Conservation (phyloP, 2,113 vertebrate genomes). For the Ardeotis arabs region DNA sequence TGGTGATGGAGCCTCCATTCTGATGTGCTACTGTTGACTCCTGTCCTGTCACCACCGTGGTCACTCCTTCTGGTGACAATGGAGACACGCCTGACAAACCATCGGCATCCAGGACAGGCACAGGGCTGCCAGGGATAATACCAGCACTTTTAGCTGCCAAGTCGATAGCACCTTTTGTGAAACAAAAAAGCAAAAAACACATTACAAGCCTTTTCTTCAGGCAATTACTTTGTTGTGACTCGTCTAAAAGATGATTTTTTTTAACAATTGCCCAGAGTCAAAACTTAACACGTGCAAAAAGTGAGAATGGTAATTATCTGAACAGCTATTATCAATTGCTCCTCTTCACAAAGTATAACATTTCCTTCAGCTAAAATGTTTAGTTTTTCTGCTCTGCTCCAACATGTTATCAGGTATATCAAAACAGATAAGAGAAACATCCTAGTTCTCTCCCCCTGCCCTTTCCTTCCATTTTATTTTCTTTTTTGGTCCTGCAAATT, state of each 20-base stretch:
- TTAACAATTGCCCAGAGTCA: background rate
- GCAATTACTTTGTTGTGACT: background rate
- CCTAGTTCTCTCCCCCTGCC: background rate
- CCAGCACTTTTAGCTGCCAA: conserved; percentile 94
- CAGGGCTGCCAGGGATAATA: conserved; percentile 90
- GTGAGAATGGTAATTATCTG: background rate
- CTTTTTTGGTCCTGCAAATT: background rate
- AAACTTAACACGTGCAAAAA: background rate
- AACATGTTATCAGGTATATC: background rate
- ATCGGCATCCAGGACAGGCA: conserved; percentile 78
- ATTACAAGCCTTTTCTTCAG: background rate
- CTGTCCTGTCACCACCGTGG: conserved; percentile 46
- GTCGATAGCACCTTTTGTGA: conserved; percentile 88
- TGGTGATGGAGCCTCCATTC: conserved; percentile 68
- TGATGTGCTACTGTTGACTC: conserved; percentile 61
- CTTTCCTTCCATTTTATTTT: background rate
- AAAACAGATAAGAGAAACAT: background rate
- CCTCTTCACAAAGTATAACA: background rate
- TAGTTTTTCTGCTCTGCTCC: background rate
- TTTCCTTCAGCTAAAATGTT: background rate
- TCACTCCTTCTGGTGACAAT: conserved; percentile 67
- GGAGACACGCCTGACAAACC: conserved; percentile 73
- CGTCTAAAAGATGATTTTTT: background rate
- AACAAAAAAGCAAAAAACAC: background rate
- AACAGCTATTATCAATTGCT: background rate